Evolutionary conservation across 2,888 invertebrate species (phyloP), one percentile per base, ranked within the genome.

Genomic region (Achlya flavicornis): DNA sequence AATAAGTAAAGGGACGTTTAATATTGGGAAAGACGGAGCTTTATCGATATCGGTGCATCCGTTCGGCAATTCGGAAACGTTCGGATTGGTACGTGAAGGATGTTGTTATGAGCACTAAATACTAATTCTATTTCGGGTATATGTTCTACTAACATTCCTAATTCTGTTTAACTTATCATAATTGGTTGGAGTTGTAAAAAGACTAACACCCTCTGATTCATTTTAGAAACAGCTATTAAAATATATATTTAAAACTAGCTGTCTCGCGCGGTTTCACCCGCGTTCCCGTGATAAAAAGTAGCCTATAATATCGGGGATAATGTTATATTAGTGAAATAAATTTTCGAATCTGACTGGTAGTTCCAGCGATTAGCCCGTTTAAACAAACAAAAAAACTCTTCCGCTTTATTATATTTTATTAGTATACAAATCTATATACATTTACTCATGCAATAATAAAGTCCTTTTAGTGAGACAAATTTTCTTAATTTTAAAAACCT

Each of bases 31-130:
- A 83, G 93, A 92, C 62, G 93, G 93, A 43, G 92, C 92, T 2
- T 72, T 93, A 43, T 93, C 93, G 4, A 91, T 93, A 72, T 91
- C 92, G 32, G 90, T 92, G 48, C 92, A 92, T 74, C 86, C 89
- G 66, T 78, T 79, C 72, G 77, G 78, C 68, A 80, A 64, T 67
- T 85, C 84, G 85, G 86, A 86, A 71, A 72, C 76, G 63, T 71
- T 75, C 72, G 81, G 81, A 71, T 79, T 85, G 92, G 92, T 92
- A 93, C 85, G 92, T 92, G 67, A 19, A 61, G 63, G 64, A 69
- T 58, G 66, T 64, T 68, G 67, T 65, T 66, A 66, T 53, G 65
- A 65, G 72, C 76, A 74, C 60, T 70, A 73, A 71, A 46, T 70
- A 80, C 82, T 83, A 83, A 82, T 74, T 65, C 26, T 62, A 77